Evolutionary conservation across 2,797 vertebrate genomes (phyloP).

Genomic region (Cossypha dichroa): DNA sequence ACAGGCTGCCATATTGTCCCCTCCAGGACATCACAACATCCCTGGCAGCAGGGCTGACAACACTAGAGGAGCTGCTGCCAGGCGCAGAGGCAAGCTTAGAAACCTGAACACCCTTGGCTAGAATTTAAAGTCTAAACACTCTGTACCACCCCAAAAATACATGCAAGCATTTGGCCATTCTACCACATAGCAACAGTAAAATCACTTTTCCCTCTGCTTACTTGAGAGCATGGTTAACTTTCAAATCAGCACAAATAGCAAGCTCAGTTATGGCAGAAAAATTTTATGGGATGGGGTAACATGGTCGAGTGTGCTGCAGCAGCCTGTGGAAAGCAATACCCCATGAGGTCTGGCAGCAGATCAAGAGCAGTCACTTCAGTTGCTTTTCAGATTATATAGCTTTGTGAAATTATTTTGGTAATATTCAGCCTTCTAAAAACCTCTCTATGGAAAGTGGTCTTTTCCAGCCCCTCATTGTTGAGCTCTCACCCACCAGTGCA

Average conservation of each 20-base stretch:
- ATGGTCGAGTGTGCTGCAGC: background rate
- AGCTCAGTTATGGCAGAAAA: background rate
- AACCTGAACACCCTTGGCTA: background rate
- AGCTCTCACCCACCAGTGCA: background rate
- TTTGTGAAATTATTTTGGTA: constrained; percentile 30
- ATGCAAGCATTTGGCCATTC: background rate
- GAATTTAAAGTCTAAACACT: background rate
- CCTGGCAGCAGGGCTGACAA: background rate
- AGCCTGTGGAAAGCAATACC: constrained; percentile 47
- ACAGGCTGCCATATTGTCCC: background rate
- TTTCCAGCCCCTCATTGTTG: constrained; percentile 2
- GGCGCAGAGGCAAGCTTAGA: background rate
- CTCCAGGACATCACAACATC: background rate
- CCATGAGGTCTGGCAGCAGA: constrained; percentile 45
- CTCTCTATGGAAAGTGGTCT: background rate
- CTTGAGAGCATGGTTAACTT: background rate
- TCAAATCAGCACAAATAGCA: constrained; percentile 7
- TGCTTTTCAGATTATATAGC: constrained; percentile 37
- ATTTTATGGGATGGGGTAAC: background rate
- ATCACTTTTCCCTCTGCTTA: background rate
- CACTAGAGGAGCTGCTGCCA: background rate
- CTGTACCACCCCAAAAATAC: background rate
- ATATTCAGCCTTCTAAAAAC: constrained; percentile 29
- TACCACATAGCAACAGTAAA: constrained; percentile 13
- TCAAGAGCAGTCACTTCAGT: constrained; percentile 3